Conservation (phyloP, 2,888 invertebrate genomes). For the Bugula neritina region DNA sequence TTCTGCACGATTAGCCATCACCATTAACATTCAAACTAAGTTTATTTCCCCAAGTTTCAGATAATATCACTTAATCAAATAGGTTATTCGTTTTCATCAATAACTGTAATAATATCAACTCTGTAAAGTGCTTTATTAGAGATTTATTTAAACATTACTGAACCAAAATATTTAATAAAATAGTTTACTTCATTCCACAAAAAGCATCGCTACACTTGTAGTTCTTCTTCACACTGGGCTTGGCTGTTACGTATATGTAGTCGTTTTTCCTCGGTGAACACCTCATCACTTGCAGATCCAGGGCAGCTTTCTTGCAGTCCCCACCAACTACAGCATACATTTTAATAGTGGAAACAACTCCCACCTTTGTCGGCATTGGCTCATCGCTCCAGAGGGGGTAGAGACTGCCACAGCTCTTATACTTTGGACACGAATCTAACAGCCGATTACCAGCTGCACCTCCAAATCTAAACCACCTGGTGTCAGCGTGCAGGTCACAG, state of each 20-base stretch:
- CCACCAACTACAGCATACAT: not conserved
- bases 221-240: not conserved
- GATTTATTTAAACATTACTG: no score
- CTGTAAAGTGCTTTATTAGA: no score
- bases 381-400: not conserved
- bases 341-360: not conserved
- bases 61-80: no score
- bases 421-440: not conserved
- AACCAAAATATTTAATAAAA: no score
- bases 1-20: no score
- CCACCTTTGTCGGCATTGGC: not conserved
- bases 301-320: not conserved
- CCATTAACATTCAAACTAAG: no score
- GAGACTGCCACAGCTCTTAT: not conserved
- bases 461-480: not conserved
- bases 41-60: no score
- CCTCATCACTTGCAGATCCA: not conserved
- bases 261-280: not conserved
- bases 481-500: not conserved
- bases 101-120: no score
- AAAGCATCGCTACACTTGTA: not conserved
- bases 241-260: not conserved
- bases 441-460: not conserved
- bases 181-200: not conserved
- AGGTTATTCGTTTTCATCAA: no score